Percentiles rank a stretch among this genome's conserved stretches.
Conservation (phyloP, 2,797 vertebrate species). For the Rhincodon typus region DNA sequence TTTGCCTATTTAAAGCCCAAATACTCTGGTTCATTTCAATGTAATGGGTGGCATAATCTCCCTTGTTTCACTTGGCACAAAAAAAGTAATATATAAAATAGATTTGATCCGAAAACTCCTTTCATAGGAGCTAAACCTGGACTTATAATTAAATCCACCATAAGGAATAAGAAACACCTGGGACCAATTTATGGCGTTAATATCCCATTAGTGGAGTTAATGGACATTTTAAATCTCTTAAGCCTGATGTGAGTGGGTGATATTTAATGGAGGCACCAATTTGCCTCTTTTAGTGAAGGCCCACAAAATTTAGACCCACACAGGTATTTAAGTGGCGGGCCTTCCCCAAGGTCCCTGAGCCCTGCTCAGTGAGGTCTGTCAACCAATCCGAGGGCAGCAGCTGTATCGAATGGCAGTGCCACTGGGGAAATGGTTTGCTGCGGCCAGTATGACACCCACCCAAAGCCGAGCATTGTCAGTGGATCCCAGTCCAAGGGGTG, state of each 20-base stretch:
- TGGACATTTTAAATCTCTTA: neutral
- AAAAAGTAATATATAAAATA: neutral
- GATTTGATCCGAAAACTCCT: neutral
- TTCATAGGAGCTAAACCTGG: neutral
- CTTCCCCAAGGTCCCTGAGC: too few species aligned
- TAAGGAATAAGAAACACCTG: neutral
- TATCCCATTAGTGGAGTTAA: neutral
- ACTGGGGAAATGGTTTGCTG: too few species aligned
- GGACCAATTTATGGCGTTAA: neutral
- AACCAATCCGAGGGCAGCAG: too few species aligned
- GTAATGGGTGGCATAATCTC: neutral
- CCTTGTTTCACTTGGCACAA: slow-evolving; percentile 7
- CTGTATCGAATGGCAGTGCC: too few species aligned
- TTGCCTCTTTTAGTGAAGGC: too few species aligned
- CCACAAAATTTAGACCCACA: too few species aligned
- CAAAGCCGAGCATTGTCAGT: too few species aligned
- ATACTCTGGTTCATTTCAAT: neutral
- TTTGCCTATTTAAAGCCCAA: neutral
- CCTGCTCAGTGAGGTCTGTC: too few species aligned
- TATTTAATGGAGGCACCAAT: too few species aligned
- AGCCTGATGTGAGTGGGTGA: neutral
- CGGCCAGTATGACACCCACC: too few species aligned
- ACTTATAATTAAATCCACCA: neutral
- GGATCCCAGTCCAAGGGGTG: too few species aligned
- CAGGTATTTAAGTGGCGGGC: too few species aligned